A percentile compares a stretch with the other conserved stretches of the same genome.
These are phyloP conservation scores for Herminia tarsipennalis DNA, from an alignment of 2,888 invertebrate genomes.

Conservation along the genomic window DNA sequence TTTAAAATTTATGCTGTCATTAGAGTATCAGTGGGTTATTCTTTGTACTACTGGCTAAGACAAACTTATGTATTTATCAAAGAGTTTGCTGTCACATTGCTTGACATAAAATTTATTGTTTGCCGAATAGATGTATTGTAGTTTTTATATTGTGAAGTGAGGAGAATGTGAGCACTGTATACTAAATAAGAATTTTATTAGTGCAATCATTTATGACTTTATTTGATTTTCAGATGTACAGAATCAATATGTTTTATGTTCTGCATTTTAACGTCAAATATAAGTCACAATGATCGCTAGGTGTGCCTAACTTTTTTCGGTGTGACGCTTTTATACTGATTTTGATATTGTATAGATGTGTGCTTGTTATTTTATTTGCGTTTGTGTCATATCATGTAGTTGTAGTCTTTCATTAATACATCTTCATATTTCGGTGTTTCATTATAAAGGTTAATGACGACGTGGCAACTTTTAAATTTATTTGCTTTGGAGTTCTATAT, in stretches of 20 bases:
- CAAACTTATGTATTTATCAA: too few relatives aligned
- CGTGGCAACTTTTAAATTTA: not conserved
- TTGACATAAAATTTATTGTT: not conserved
- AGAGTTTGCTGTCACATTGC: not conserved
- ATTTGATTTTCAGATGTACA: conserved; percentile 8
- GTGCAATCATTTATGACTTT: conserved; percentile 19
- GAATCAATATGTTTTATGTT: not conserved
- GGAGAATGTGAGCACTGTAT: conserved; percentile 30
- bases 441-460: not conserved
- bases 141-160: not conserved
- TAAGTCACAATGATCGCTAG: conserved; percentile 35
- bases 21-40: too few relatives aligned
- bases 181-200: conserved; percentile 25
- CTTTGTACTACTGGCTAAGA: too few relatives aligned
- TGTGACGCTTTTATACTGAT: conserved; percentile 67
- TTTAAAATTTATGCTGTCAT: too few relatives aligned
- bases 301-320: conserved; percentile 62
- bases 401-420: conserved; percentile 2
- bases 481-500: too few relatives aligned
- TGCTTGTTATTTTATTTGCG: conserved; percentile 58
- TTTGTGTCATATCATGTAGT: conserved; percentile 47
- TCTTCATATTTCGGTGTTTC: not conserved
- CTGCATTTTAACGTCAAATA: conserved; percentile 2
- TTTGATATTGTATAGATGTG: conserved; percentile 36
- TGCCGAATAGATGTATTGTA: too few relatives aligned